Evolutionary conservation across 2,888 invertebrate species (phyloP), one percentile per base, ranked within the genome.

Genomic region (Perizoma flavofasciatum): DNA sequence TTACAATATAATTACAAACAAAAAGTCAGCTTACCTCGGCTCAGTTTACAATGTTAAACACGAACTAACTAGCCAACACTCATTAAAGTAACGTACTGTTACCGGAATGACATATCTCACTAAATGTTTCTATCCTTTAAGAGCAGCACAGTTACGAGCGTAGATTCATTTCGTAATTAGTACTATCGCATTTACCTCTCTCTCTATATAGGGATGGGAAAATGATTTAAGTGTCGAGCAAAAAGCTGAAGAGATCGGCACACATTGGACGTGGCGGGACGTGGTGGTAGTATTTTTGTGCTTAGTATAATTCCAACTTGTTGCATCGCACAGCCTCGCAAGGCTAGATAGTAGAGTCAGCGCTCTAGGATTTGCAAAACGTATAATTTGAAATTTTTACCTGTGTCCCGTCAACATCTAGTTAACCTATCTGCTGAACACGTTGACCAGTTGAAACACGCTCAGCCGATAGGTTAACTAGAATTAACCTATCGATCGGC

Each of bases 91-190:
- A 83, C 83, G 77, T 82, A 83, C 88, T 84, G 84, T 87, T 87
- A 88, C 86, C 84, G 85, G 84, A 82, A 78, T 85, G 79, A 82
- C 85, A 89, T 89, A 82, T 85, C 87, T 86, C 65, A 83, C 83
- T 90, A 90, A 89, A 89, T 87, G 85, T 81, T 87, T 84, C 81
- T 88, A 85, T 83, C 87, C 89, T 87, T 89, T 87, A 86, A 82
- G 69, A 85, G 85, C 66, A 37, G 73, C 79, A 85, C 88, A 88
- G 88, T 87, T 89, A 88, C 80, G 82, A 81, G 70, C 67, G 77
- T 65, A 72, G 69, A 71, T 71, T 72, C 72, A 81, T 89, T 89
- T 89, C 85, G 89, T 87, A 89, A 90, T 87, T 83, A 77, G 77
- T 70, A 77, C 79, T 82, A 81, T 83, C 80, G 79, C 73, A 58